Evolutionary conservation across 2,888 invertebrate species (phyloP), one percentile per base, ranked within the genome.

Genomic region (Esperia sulphurella): DNA sequence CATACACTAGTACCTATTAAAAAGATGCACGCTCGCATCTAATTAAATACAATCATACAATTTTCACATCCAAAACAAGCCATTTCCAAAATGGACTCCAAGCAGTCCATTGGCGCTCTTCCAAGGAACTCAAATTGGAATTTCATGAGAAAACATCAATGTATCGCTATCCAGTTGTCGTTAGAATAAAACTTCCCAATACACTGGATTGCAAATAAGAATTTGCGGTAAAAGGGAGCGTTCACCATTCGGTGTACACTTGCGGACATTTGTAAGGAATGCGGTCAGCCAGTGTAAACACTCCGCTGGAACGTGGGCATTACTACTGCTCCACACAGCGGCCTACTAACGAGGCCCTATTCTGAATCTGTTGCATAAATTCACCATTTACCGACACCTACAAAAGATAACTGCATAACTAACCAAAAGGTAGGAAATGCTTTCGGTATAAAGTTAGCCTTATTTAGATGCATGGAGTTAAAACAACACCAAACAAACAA

Each of bases 251-350:
- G 28, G 33, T 33, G 49, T 49, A 43, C 49, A 41, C 46, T 47
- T 8, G 54, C 66, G 63, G 66, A 68, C 75, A 70, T 68, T 68
- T 56, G 58, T 48, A 12, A 54, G 71, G 79, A 79, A 79, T 80
- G 79, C 79, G 78, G 79, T 73, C 77, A 74, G 59, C 61, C 65
- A 61, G 63, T 71, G 61, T 59, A 63, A 65, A 63, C 63, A 61
- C 51, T 54, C 49, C 48, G 45, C 41, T 33, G 21, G 40, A 35
- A 35, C 46, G 42, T 47, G 43, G 48, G 33, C 48, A 43, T 48
- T 44, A 38, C 43, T 21, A 21, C 21, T 2, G 21, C 21, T 21
- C 3, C 21, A 21, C 21, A 5, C 21, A 3, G 14, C 13, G 13
- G 37, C 29, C 28, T 14, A 13, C 39, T 39, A 39, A 39, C 13